These are phyloP conservation scores for Drosophila stalkeri DNA, from an alignment of 2,888 invertebrate genomes.

Conservation along the genomic window DNA sequence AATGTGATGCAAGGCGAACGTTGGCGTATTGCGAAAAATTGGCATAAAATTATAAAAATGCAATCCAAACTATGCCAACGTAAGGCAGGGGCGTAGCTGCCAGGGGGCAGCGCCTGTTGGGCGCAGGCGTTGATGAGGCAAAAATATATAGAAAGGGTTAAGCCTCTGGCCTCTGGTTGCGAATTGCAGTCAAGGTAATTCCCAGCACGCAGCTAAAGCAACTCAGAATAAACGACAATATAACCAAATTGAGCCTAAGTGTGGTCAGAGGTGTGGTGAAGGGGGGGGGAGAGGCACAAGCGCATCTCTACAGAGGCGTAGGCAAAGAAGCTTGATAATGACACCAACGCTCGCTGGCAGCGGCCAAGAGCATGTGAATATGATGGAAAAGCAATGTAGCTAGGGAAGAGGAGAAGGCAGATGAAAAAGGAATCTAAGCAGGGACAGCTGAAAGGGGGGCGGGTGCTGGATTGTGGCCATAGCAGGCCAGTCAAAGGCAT, in stretches of 20 bases:
- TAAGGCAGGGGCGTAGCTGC: neutral
- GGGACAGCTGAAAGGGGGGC: neutral
- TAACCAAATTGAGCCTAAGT: slow-evolving; percentile 47
- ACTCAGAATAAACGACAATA: slow-evolving; percentile 40
- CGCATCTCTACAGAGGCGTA: neutral
- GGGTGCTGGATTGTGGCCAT: neutral
- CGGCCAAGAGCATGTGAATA: slow-evolving; percentile 48
- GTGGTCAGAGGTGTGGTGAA: neutral
- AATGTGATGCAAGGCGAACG: slow-evolving; percentile 33
- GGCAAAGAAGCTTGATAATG: slow-evolving; percentile 47
- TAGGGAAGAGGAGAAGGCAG: neutral
- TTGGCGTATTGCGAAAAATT: slow-evolving; percentile 71
- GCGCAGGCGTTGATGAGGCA: slow-evolving; percentile 17
- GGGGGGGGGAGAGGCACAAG: neutral
- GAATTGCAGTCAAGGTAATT: slow-evolving; percentile 52
- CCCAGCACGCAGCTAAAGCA: slow-evolving; percentile 37
- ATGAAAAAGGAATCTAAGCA: neutral
- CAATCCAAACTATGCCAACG: slow-evolving; percentile 53
- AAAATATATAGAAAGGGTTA: neutral
- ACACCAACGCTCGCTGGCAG: slow-evolving; percentile 42
- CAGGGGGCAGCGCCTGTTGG: no score
- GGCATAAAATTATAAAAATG: slow-evolving; percentile 77
- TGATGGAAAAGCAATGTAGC: slow-evolving; percentile 34
- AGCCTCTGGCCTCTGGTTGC: slow-evolving; percentile 1
- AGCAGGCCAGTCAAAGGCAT: neutral